These are phyloP conservation scores for Drosophila histrio DNA, from an alignment of 2,888 invertebrate species.

Conservation along the genomic window DNA sequence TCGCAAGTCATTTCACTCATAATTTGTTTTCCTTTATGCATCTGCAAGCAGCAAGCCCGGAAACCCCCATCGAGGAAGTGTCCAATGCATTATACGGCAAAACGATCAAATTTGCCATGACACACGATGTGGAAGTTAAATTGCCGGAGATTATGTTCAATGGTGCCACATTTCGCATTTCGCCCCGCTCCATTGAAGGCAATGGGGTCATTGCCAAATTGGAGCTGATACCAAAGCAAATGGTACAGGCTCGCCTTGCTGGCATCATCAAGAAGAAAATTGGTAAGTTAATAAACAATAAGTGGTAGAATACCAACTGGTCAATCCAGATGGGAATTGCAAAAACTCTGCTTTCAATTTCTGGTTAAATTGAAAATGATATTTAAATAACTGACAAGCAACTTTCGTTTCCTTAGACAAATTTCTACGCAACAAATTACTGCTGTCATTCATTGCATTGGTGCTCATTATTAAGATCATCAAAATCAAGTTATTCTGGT, in stretches of 20 bases:
- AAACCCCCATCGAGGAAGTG: slow-evolving; percentile 90
- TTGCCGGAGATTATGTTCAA: slow-evolving; percentile 90
- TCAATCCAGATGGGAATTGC: slow-evolving; percentile 11
- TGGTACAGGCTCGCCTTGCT: slow-evolving; percentile 83
- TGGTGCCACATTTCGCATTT: slow-evolving; percentile 89
- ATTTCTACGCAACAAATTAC: slow-evolving; percentile 89
- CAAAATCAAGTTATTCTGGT: slow-evolving; percentile 91
- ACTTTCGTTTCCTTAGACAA: slow-evolving; percentile 87
- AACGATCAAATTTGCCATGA: slow-evolving; percentile 90
- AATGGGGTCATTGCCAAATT: slow-evolving; percentile 90
- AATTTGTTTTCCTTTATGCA: slow-evolving; percentile 6
- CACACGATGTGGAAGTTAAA: slow-evolving; percentile 90
- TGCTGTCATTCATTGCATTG: slow-evolving; percentile 90
- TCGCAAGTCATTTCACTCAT: slow-evolving; percentile 16
- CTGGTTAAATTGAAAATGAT: neutral
- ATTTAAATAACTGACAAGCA: slow-evolving; percentile 28
- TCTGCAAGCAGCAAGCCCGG: slow-evolving; percentile 62
- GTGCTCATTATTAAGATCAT: slow-evolving; percentile 91
- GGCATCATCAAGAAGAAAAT: slow-evolving; percentile 86
- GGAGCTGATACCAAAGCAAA: slow-evolving; percentile 87
- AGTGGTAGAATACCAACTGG: neutral
- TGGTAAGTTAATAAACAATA: slow-evolving; percentile 73
- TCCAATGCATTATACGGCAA: slow-evolving; percentile 89
- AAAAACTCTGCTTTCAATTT: slow-evolving; percentile 44
- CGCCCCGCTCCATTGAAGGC: slow-evolving; percentile 89